Evolutionary conservation across 1,140 invertebrate genomes (phyloP).

Genomic region (Aphidius gifuensis): DNA sequence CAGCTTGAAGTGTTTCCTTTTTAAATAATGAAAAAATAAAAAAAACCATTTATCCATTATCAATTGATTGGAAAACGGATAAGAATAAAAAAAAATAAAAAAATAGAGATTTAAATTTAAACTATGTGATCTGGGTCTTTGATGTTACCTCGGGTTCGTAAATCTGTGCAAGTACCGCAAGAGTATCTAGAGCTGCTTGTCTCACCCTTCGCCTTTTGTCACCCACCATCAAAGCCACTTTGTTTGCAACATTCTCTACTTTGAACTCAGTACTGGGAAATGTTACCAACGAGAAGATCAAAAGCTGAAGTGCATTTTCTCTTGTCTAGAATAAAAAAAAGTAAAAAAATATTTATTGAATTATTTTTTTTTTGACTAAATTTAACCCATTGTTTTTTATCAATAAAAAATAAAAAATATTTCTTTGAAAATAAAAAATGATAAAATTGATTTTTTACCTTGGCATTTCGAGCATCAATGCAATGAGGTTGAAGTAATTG

Average conservation of each 20-base stretch:
- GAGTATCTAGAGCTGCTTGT: slow-evolving; percentile 75
- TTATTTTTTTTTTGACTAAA: background rate
- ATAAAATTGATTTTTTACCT: slow-evolving; percentile 36
- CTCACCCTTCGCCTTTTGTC: slow-evolving; percentile 72
- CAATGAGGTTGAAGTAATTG: slow-evolving; percentile 63
- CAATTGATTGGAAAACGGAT: slow-evolving; percentile 1
- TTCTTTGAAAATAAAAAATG: background rate
- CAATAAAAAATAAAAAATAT: background rate
- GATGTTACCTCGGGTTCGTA: slow-evolving; percentile 55
- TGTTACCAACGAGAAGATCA: slow-evolving; percentile 72
- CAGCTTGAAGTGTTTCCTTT: slow-evolving; percentile 53
- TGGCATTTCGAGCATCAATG: slow-evolving; percentile 63
- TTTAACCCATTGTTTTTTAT: background rate
- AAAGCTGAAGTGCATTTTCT: slow-evolving; percentile 74
- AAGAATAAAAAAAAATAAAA: background rate
- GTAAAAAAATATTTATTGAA: slow-evolving; percentile 7
- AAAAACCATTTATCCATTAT: slow-evolving; percentile 1
- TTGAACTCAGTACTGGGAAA: slow-evolving; percentile 82
- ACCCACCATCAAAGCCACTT: slow-evolving; percentile 60
- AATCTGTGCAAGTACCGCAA: slow-evolving; percentile 75
- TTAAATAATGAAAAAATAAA: slow-evolving; percentile 11
- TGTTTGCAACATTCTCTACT: slow-evolving; percentile 59
- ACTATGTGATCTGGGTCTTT: slow-evolving; percentile 1
- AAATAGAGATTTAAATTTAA: background rate
- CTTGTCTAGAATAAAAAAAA: slow-evolving; percentile 57